phyloP scores from a whole-genome alignment of 2,113 vertebrate species.

The Odobenus rosmarus region DNA sequence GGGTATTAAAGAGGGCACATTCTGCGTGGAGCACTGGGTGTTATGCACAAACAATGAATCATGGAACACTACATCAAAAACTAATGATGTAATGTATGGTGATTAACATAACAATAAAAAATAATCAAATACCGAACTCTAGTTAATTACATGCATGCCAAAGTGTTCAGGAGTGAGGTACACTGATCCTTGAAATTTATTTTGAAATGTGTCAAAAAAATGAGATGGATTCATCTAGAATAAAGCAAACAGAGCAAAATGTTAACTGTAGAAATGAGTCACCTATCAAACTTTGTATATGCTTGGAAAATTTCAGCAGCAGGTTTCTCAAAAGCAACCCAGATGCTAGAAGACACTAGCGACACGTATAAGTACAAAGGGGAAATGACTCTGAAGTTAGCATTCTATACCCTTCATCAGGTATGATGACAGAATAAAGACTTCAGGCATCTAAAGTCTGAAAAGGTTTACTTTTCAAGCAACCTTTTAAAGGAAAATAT shows the following conservation, averaged over 20 bases:
- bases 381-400: constrained; percentile 15
- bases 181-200: not conserved
- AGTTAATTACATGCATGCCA: not conserved
- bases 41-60: no score
- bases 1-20: no score
- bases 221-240: not conserved
- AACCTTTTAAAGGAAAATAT: not conserved
- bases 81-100: no score
- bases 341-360: not conserved
- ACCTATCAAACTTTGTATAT: not conserved
- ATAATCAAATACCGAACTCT: constrained; percentile 36
- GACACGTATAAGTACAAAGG: not conserved
- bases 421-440: constrained; percentile 26
- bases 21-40: no score
- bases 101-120: no score
- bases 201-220: constrained; percentile 1
- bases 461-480: not conserved
- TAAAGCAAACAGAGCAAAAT: not conserved
- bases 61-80: no score
- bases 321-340: constrained; percentile 4
- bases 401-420: not conserved
- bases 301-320: not conserved
- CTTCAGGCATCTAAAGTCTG: not conserved
- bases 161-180: constrained; percentile 10
- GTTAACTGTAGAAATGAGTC: not conserved